Evolutionary conservation across 2,888 invertebrate genomes (phyloP).

Genomic region (Synergus umbraculus): DNA sequence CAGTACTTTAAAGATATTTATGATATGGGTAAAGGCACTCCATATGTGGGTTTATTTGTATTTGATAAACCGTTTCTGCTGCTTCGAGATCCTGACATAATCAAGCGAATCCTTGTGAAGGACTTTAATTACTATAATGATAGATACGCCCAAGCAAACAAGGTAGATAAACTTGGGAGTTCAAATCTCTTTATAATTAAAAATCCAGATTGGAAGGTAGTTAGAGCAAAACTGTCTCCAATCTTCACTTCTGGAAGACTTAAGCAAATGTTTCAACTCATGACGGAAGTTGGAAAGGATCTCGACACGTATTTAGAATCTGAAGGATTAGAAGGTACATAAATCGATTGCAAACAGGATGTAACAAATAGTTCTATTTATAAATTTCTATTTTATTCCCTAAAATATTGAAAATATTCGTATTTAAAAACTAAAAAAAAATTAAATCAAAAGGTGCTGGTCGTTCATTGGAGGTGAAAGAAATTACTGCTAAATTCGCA

Average conservation of each 20-base stretch:
- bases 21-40: conserved; percentile 65
- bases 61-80: conserved; percentile 77
- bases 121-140: conserved; percentile 77
- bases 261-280: conserved; percentile 68
- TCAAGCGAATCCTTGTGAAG: conserved; percentile 77
- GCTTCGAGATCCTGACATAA: conserved; percentile 76
- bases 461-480: conserved; percentile 66
- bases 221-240: conserved; percentile 77
- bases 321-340: conserved; percentile 59
- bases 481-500: conserved; percentile 66
- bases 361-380: too few relatives aligned
- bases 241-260: conserved; percentile 75
- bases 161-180: conserved; percentile 73
- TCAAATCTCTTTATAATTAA: conserved; percentile 77
- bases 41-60: conserved; percentile 73
- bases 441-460: conserved; percentile 52
- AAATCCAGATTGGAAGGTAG: conserved; percentile 76
- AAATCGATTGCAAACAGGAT: background rate
- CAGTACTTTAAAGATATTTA: conserved; percentile 74
- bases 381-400: too few relatives aligned
- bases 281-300: conserved; percentile 62
- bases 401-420: background rate
- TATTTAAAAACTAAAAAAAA: background rate
- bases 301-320: conserved; percentile 58
- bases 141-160: conserved; percentile 67